Evolutionary conservation across 2,113 vertebrate species (phyloP), one percentile per base, ranked within the genome.

Genomic region (Falco punctatus): DNA sequence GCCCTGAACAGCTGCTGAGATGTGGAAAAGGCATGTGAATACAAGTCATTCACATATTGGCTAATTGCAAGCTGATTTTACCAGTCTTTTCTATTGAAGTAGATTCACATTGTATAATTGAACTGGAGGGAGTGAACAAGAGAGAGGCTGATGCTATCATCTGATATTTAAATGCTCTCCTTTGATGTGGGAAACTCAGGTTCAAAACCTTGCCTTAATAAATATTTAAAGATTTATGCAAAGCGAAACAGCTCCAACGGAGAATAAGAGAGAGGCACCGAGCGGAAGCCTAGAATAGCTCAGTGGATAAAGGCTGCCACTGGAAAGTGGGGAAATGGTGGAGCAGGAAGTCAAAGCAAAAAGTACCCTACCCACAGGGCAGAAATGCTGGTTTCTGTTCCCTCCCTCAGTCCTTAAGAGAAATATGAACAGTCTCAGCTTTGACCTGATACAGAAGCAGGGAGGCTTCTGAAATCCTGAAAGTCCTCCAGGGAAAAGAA

Each of bases 201-300:
- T 96, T 96, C 81, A 94, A 81, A 96, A 92, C 69, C 52, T 87
- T 71, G 72, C 83, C 55, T 86, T 81, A 70, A 84, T 81, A 94
- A 96, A 95, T 95, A 86, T 78, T 95, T 92, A 46, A 94, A 90
- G 58, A 54, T 46, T 46, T 92, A 84, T 67, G 59, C 86, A 81
- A 86, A 95, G 65, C 3, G 5, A 70, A 91, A 32, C 51, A 64
- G 86, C 61, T 87, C 88, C 46, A 62, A 42, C 52, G 84, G 83
- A 81, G 75, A 86, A 28, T 58, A 69, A 57, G 35, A 86, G 54
- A 70, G 51, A 84, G 52, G 26, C 55, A 55, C 67, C 0, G 1
- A 91, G 72, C 55, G 84, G 65, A 88, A 78, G 54, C 46, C 55
- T 67, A 35, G 77, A 67, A 78, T 67, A 70, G 22, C 57, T 38